Conservation (phyloP, 1,140 invertebrate species). For the Sitobion miscanthi region DNA sequence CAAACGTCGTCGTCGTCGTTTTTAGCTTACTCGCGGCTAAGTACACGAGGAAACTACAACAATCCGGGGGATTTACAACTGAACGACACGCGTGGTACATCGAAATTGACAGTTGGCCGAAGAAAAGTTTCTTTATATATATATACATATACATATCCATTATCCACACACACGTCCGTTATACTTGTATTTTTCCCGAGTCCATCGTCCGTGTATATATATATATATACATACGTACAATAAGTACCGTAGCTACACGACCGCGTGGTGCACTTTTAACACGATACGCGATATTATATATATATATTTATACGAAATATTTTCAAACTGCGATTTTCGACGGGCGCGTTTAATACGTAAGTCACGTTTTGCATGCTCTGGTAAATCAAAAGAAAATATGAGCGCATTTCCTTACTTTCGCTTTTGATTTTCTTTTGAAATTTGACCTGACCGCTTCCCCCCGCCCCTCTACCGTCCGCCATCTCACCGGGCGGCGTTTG, state of each 20-base stretch:
- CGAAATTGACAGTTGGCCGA: conserved; percentile 3
- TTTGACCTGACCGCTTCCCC: neutral
- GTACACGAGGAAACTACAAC: neutral
- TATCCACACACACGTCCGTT: neutral
- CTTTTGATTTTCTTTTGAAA: conserved; percentile 49
- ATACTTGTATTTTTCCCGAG: neutral
- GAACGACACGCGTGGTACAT: neutral
- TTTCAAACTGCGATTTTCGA: neutral
- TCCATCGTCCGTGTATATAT: neutral
- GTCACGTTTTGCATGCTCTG: conserved; percentile 34
- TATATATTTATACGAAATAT: neutral
- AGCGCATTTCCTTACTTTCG: neutral
- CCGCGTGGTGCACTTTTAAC: neutral
- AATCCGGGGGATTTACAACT: neutral
- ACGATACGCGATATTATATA: neutral
- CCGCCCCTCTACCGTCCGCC: too few species aligned
- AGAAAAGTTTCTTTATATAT: conserved; percentile 2
- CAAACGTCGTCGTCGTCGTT: neutral
- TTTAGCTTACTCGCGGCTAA: neutral
- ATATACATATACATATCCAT: neutral
- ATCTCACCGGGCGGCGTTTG: neutral
- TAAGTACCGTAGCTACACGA: neutral
- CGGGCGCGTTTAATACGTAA: neutral
- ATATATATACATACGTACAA: neutral
- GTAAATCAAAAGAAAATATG: conserved; percentile 25